These are phyloP conservation scores for Mizuhopecten yessoensis DNA, from an alignment of 1,140 invertebrate species.

Conservation along the genomic window DNA sequence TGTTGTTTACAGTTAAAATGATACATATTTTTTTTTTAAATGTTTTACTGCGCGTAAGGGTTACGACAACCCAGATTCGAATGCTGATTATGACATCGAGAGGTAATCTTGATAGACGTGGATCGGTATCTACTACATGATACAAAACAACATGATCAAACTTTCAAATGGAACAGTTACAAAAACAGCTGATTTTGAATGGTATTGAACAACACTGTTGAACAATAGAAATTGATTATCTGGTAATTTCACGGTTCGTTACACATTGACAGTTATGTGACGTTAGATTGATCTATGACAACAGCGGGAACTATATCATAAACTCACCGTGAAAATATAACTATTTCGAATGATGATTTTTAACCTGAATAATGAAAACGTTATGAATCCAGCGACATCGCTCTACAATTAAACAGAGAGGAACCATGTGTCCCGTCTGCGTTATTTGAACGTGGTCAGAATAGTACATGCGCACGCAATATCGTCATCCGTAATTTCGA, in stretches of 20 bases:
- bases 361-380: background rate
- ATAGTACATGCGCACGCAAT: background rate
- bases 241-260: background rate
- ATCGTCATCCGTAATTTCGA: background rate
- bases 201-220: background rate
- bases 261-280: background rate
- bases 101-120: too few species aligned
- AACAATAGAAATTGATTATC: background rate
- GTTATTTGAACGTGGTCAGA: background rate
- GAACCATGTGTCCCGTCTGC: background rate
- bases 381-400: background rate
- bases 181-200: background rate
- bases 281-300: background rate
- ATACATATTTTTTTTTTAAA: too few species aligned
- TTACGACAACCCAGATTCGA: too few species aligned
- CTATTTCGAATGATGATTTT: background rate
- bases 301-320: background rate
- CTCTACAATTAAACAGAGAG: background rate
- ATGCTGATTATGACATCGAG: too few species aligned
- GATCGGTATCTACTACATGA: constrained; percentile 85
- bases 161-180: background rate
- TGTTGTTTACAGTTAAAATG: too few species aligned
- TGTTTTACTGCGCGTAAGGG: too few species aligned
- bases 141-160: background rate
- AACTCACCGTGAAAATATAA: background rate